These are phyloP conservation scores for Uromys caudimaculatus DNA, from an alignment of 2,797 vertebrate genomes.

Conservation along the genomic window DNA sequence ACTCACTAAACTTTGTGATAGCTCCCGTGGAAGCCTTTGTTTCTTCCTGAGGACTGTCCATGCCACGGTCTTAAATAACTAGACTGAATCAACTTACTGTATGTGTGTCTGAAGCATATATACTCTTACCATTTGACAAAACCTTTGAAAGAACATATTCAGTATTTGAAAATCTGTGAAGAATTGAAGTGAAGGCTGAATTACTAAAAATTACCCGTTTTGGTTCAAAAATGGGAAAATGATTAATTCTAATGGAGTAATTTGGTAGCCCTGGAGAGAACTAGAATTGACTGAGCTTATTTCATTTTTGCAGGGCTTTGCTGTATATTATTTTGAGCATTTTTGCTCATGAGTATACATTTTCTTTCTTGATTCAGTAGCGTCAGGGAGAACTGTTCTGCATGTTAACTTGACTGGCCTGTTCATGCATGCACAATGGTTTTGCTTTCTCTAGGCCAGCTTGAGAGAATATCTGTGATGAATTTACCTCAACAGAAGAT, in stretches of 20 bases:
- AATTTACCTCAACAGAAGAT: constrained; percentile 60
- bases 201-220: constrained; percentile 61
- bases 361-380: constrained; percentile 61
- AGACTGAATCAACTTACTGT: not conserved
- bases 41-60: not conserved
- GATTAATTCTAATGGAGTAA: constrained; percentile 44
- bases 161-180: constrained; percentile 58
- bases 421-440: constrained; percentile 57
- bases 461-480: constrained; percentile 61
- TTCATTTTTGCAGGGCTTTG: constrained; percentile 65
- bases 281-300: constrained; percentile 58
- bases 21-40: not conserved
- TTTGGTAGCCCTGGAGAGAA: constrained; percentile 64
- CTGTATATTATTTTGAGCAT: constrained; percentile 53
- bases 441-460: constrained; percentile 47
- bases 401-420: constrained; percentile 59
- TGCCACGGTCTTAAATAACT: not conserved
- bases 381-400: constrained; percentile 18
- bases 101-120: not conserved
- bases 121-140: constrained; percentile 56
- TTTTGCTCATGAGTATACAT: constrained; percentile 58
- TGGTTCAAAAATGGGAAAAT: constrained; percentile 59
- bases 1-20: not conserved
- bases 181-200: constrained; percentile 51
- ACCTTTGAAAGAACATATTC: constrained; percentile 41